A percentile compares a stretch with the other conserved stretches of the same genome.
Conservation (phyloP, 2,113 vertebrate genomes). For the Eidolon helvum region DNA sequence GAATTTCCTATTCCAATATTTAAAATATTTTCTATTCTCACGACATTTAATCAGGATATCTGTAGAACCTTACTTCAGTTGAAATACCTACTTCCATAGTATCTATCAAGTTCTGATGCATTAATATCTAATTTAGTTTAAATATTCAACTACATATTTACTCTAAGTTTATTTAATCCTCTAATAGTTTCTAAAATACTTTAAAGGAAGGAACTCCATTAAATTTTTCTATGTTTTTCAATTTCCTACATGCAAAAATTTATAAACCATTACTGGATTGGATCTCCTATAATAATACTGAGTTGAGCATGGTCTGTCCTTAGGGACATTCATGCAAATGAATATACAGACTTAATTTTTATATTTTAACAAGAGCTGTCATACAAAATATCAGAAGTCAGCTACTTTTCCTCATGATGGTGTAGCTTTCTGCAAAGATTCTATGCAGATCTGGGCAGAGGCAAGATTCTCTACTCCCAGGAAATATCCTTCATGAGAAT, state of each 20-base stretch:
- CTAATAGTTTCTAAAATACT: constrained; percentile 32
- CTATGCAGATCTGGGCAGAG: not conserved
- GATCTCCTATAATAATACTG: constrained; percentile 29
- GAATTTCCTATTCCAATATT: not conserved
- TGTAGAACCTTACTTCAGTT: not conserved
- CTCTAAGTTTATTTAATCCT: not conserved
- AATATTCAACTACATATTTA: constrained; percentile 1
- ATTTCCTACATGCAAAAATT: constrained; percentile 25
- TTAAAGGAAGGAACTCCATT: constrained; percentile 17
- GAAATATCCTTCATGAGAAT: constrained; percentile 44
- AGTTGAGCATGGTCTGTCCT: not conserved
- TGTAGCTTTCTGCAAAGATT: constrained; percentile 18
- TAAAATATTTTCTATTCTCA: not conserved
- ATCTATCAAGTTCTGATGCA: not conserved
- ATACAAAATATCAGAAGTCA: constrained; percentile 21
- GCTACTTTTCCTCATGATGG: constrained; percentile 38
- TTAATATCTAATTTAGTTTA: constrained; percentile 6
- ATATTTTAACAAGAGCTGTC: constrained; percentile 42
- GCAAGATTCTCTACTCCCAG: constrained; percentile 8
- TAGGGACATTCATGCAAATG: not conserved
- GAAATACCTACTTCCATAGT: not conserved
- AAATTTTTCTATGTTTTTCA: not conserved
- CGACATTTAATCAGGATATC: not conserved
- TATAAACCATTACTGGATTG: not conserved
- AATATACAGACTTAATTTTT: not conserved